These are phyloP conservation scores for Aphelocoma coerulescens DNA, from an alignment of 2,113 vertebrate genomes.

Conservation along the genomic window DNA sequence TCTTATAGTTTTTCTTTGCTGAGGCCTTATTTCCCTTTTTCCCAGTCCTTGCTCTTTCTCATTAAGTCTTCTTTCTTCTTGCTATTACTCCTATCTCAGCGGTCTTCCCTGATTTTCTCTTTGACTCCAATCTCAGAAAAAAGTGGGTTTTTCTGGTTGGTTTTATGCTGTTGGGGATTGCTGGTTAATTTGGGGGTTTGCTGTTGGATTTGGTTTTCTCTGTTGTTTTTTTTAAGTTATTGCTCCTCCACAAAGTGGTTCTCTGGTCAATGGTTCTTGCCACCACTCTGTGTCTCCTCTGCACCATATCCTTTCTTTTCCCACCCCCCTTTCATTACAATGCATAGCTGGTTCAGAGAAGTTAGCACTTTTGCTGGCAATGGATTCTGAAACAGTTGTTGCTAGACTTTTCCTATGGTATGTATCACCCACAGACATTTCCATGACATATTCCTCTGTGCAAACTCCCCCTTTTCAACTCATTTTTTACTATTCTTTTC, in stretches of 20 bases:
- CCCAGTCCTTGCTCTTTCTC: not conserved
- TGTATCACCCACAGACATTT: not conserved
- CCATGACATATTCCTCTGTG: not conserved
- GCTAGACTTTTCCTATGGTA: not conserved
- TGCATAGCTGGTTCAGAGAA: not conserved
- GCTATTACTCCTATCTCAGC: not conserved
- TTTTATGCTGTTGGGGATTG: not conserved
- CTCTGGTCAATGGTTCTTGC: not conserved
- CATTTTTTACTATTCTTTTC: not conserved
- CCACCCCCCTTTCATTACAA: not conserved
- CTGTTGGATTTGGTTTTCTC: not conserved
- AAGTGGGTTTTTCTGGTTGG: accelerated
- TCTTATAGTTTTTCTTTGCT: not conserved
- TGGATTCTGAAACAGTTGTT: not conserved
- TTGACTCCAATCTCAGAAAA: not conserved
- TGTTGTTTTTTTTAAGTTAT: not conserved
- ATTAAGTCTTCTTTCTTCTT: not conserved
- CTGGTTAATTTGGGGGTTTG: not conserved
- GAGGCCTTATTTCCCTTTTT: not conserved
- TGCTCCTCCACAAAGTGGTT: not conserved
- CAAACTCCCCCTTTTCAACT: not conserved
- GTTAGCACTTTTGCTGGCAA: not conserved
- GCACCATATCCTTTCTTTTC: not conserved
- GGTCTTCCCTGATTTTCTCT: not conserved
- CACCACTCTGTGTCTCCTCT: not conserved